Evolutionary conservation across 2,113 vertebrate species (phyloP).

Genomic region (Stigmatopora argus): DNA sequence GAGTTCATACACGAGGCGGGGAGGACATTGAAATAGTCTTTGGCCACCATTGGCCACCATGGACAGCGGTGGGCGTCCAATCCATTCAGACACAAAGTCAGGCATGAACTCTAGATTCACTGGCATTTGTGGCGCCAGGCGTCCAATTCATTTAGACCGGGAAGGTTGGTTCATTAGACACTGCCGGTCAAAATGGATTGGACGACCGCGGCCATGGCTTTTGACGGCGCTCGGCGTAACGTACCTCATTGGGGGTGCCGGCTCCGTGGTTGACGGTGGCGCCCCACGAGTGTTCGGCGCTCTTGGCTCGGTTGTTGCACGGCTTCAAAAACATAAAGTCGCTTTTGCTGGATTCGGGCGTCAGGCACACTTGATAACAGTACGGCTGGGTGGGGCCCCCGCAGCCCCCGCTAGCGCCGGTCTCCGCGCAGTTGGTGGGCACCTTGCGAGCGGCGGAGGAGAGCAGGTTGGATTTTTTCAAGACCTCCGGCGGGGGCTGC

Average conservation of each 20-base stretch:
- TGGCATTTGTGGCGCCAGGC: no score
- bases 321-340: conserved; percentile 93
- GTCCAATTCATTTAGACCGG: no score
- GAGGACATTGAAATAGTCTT: no score
- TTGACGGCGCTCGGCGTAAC: no score
- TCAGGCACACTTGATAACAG: conserved; percentile 87
- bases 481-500: conserved; percentile 70
- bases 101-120: no score
- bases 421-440: conserved; percentile 77
- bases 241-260: conserved; percentile 77
- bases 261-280: conserved; percentile 69
- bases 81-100: no score
- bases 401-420: conserved; percentile 37
- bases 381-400: conserved; percentile 76
- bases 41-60: no score
- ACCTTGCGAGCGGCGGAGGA: conserved; percentile 67
- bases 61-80: no score
- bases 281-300: conserved; percentile 70
- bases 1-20: no score
- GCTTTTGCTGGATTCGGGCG: conserved; percentile 84
- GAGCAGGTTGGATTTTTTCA: conserved; percentile 81
- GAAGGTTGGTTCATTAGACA: no score
- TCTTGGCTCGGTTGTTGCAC: conserved; percentile 81
- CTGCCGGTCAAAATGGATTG: no score
- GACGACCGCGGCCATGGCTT: no score